A percentile compares a stretch with the other conserved stretches of the same genome.
Conservation (phyloP, 2,888 invertebrate genomes). For the Epinotia nisella region DNA sequence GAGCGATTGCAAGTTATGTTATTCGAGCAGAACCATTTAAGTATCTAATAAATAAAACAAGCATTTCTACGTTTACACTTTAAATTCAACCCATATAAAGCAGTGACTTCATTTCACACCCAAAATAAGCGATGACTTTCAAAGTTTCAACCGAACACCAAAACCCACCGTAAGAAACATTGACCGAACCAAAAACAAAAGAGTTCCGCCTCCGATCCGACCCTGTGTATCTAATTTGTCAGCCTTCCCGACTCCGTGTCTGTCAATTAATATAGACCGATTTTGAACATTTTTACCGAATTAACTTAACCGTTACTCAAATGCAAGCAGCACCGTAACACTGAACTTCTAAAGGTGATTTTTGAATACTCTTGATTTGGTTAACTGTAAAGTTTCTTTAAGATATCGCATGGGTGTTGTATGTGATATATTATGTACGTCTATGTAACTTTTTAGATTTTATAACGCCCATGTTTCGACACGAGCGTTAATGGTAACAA, state of each 20-base stretch:
- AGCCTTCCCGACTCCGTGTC: constrained; percentile 65
- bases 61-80: neutral
- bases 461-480: constrained; percentile 76
- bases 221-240: constrained; percentile 80
- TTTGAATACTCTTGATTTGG: constrained; percentile 22
- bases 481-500: constrained; percentile 76
- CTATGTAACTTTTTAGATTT: constrained; percentile 68
- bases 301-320: neutral
- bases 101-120: constrained; percentile 11
- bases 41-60: neutral
- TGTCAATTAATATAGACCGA: constrained; percentile 77
- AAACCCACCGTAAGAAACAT: constrained; percentile 23
- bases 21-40: too few relatives aligned
- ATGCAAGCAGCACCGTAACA: neutral
- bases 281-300: constrained; percentile 62
- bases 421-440: constrained; percentile 74
- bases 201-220: constrained; percentile 68
- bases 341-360: constrained; percentile 45
- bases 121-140: constrained; percentile 23
- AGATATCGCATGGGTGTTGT: constrained; percentile 63
- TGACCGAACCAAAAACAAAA: constrained; percentile 37
- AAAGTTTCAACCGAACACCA: constrained; percentile 11
- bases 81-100: constrained; percentile 2
- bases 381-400: constrained; percentile 40
- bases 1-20: too few relatives aligned